Conservation (phyloP, 2,113 vertebrate genomes). For the Dicrurus megarhynchus region DNA sequence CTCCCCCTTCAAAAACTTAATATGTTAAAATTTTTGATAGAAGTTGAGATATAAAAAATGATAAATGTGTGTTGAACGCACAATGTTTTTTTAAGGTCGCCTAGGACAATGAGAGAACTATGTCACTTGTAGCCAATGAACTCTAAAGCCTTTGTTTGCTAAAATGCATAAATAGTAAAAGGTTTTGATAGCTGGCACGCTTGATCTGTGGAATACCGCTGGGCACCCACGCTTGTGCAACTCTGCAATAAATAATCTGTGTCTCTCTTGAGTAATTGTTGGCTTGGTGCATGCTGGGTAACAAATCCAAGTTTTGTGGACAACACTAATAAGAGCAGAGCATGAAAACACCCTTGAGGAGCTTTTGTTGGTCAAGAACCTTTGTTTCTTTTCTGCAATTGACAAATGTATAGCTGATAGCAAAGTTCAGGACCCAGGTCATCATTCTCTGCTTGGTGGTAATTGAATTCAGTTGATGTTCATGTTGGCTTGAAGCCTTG, state of each 20-base stretch:
- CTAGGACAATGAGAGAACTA: background rate
- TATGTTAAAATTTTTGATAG: background rate
- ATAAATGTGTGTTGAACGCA: background rate
- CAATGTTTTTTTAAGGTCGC: rapidly evolving
- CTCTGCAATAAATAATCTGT: background rate
- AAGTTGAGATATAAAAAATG: background rate
- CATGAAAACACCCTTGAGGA: background rate
- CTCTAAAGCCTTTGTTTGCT: background rate
- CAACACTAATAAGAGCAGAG: background rate
- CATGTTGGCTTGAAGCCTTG: conserved; percentile 25
- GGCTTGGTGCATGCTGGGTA: background rate
- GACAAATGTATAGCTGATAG: background rate
- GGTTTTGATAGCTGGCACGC: background rate
- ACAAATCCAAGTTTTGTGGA: background rate
- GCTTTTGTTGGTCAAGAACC: background rate
- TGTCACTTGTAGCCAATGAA: background rate
- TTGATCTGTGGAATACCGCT: background rate
- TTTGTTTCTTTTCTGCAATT: background rate
- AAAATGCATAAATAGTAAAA: background rate
- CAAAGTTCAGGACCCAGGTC: background rate
- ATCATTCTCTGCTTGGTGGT: conserved; percentile 1
- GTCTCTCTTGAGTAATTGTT: background rate
- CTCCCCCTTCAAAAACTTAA: background rate
- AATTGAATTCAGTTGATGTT: conserved; percentile 18
- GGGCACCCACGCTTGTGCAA: background rate